These are phyloP conservation scores for Pollenia labialis DNA, from an alignment of 2,888 invertebrate genomes.

Conservation along the genomic window DNA sequence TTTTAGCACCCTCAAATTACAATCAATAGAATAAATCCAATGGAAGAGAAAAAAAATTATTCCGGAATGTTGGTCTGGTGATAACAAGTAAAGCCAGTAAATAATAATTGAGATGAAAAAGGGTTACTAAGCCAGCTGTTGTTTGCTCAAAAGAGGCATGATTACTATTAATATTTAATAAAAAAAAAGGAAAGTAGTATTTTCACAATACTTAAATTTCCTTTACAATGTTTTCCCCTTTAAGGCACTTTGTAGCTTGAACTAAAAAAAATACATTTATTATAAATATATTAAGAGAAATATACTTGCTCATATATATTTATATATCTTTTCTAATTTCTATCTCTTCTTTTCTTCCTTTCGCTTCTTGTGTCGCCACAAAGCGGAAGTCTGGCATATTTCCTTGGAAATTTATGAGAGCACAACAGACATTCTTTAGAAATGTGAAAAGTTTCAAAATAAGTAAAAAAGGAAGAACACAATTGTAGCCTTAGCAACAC, in stretches of 20 bases:
- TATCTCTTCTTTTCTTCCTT: conserved; percentile 20
- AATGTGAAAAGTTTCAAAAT: conserved; percentile 24
- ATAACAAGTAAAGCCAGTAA: conserved; percentile 32
- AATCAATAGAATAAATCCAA: background rate
- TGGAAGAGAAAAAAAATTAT: background rate
- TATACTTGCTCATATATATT: background rate
- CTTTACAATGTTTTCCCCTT: background rate
- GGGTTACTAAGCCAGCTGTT: conserved; percentile 58
- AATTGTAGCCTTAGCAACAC: conserved; percentile 14
- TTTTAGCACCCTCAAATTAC: conserved; percentile 28
- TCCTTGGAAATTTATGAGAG: conserved; percentile 68
- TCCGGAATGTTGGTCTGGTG: conserved; percentile 21
- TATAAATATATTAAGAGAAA: background rate
- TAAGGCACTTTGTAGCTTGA: background rate
- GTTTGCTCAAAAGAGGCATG: conserved; percentile 14
- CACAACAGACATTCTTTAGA: conserved; percentile 54
- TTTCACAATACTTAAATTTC: background rate
- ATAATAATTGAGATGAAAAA: conserved; percentile 36
- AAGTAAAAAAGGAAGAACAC: background rate
- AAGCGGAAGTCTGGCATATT: conserved; percentile 72
- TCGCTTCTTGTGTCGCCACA: conserved; percentile 42
- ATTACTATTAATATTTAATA: conserved; percentile 36
- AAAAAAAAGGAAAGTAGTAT: background rate
- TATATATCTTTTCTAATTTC: conserved; percentile 13
- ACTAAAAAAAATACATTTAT: conserved; percentile 3